phyloP scores from a whole-genome alignment of 2,888 invertebrate species.

The Melinaea marsaeus region DNA sequence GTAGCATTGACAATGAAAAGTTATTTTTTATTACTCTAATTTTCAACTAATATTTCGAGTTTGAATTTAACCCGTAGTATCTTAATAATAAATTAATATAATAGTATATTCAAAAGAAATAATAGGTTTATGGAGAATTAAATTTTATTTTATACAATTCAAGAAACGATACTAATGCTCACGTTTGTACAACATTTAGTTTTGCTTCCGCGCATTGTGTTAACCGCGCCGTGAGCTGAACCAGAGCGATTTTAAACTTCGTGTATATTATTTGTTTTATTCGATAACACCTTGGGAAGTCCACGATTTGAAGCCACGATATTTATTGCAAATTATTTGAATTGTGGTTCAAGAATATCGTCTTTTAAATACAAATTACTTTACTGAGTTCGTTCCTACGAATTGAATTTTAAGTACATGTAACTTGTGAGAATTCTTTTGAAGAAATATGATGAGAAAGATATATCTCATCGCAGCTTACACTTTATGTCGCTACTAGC shows the following conservation, averaged over 20 bases:
- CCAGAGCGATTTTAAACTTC: constrained; percentile 46
- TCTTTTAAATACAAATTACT: neutral
- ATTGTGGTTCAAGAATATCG: constrained; percentile 12
- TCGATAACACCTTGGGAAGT: constrained; percentile 58
- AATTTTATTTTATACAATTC: constrained; percentile 8
- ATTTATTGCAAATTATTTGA: constrained; percentile 7
- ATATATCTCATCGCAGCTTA: no score
- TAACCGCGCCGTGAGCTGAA: constrained; percentile 56
- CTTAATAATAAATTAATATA: no score
- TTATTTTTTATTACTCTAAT: no score
- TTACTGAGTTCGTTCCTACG: neutral
- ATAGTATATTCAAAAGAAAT: neutral
- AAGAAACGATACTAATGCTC: constrained; percentile 9
- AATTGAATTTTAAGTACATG: no score
- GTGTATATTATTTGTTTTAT: constrained; percentile 52
- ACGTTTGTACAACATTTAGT: constrained; percentile 20
- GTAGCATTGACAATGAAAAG: no score
- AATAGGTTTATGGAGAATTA: neutral
- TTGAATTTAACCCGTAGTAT: no score
- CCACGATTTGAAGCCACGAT: constrained; percentile 34
- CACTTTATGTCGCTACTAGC: no score
- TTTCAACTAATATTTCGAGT: no score
- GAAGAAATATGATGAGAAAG: no score
- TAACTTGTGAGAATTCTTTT: no score
- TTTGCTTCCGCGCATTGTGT: constrained; percentile 66